Evolutionary conservation across 2,888 invertebrate genomes (phyloP).

Genomic region (Orthosia incerta): DNA sequence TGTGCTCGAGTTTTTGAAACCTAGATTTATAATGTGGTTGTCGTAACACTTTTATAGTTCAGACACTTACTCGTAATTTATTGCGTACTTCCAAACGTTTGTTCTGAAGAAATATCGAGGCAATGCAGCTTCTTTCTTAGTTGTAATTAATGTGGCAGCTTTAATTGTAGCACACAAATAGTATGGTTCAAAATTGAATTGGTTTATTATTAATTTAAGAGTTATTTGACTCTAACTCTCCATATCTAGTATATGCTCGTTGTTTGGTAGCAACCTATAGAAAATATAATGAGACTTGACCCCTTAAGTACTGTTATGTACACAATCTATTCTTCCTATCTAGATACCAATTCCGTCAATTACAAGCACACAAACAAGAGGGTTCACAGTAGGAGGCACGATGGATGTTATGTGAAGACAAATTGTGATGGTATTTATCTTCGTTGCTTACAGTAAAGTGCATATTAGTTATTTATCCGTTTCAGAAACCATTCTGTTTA

Average conservation of each 20-base stretch:
- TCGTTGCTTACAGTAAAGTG: slow-evolving; percentile 14
- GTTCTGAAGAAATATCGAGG: slow-evolving; percentile 14
- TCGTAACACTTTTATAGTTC: slow-evolving; percentile 53
- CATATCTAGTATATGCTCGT: no score
- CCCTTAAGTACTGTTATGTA: neutral
- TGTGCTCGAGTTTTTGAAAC: slow-evolving; percentile 43
- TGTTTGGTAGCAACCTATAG: no score
- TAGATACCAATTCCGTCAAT: neutral
- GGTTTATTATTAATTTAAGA: neutral
- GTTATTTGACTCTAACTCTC: no score
- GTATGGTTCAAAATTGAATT: neutral
- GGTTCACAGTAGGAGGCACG: neutral
- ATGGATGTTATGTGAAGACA: slow-evolving; percentile 1
- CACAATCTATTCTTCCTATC: no score
- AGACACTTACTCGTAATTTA: slow-evolving; percentile 44
- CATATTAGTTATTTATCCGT: slow-evolving; percentile 22
- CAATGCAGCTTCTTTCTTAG: slow-evolving; percentile 14
- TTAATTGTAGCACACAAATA: neutral
- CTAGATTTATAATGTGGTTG: slow-evolving; percentile 52
- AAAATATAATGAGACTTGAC: no score
- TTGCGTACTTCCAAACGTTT: slow-evolving; percentile 43
- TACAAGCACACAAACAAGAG: neutral
- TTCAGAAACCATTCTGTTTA: slow-evolving; percentile 20
- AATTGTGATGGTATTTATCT: slow-evolving; percentile 11
- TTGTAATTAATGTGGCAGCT: slow-evolving; percentile 11